Evolutionary conservation across 2,797 vertebrate genomes (phyloP).

Genomic region (Sebastes vulpes): DNA sequence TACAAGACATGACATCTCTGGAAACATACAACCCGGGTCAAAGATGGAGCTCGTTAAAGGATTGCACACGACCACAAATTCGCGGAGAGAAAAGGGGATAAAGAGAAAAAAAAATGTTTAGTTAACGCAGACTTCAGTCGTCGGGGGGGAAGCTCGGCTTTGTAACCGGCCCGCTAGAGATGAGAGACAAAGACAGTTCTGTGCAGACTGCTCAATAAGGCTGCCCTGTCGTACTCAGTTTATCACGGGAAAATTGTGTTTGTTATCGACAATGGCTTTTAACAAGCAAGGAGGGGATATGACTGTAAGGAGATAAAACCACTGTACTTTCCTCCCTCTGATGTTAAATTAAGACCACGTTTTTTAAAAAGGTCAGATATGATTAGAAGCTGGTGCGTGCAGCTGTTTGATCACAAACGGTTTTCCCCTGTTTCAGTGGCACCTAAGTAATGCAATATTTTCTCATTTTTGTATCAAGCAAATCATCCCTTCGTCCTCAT

Average conservation of each 20-base stretch:
- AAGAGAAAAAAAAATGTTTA: conserved; percentile 77
- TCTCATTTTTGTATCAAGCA: conserved; percentile 16
- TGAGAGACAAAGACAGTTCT: conserved; percentile 81
- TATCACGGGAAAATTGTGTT: conserved; percentile 71
- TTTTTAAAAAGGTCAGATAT: conserved; percentile 72
- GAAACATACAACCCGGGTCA: conserved; percentile 85
- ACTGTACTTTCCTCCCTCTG: conserved; percentile 60
- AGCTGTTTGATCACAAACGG: conserved; percentile 56
- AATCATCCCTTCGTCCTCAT: conserved; percentile 11
- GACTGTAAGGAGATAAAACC: conserved; percentile 73
- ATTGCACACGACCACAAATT: conserved; percentile 83
- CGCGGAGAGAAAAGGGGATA: conserved; percentile 60
- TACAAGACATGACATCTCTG: conserved; percentile 86
- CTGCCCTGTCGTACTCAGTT: conserved; percentile 66
- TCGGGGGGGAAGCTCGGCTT: conserved; percentile 53
- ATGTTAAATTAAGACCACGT: conserved; percentile 74
- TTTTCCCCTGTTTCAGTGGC: conserved; percentile 38
- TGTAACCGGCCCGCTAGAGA: conserved; percentile 68
- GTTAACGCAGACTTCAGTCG: conserved; percentile 75
- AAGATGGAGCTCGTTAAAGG: conserved; percentile 88
- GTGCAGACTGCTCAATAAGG: conserved; percentile 54
- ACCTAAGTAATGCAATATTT: conserved; percentile 19
- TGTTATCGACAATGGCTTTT: conserved; percentile 75
- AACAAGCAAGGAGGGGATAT: conserved; percentile 65
- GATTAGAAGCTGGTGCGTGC: conserved; percentile 68